Evolutionary conservation across 1,140 invertebrate genomes (phyloP).

Genomic region (Trigoniulus corallinus): DNA sequence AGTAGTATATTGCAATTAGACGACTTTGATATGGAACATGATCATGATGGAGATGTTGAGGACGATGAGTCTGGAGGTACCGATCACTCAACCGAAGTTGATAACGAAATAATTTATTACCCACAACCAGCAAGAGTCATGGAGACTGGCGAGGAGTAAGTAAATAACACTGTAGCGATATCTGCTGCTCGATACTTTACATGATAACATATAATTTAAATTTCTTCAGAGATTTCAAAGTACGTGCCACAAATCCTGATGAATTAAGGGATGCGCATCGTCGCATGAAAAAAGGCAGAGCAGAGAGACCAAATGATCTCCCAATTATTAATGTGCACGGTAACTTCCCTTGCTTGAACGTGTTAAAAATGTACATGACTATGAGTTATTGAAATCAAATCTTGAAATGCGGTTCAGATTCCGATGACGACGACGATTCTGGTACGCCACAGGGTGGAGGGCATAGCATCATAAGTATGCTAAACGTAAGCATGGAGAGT

Average conservation of each 20-base stretch:
- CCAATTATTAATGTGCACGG: constrained; percentile 10
- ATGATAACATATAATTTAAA: no score
- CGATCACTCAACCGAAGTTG: constrained; percentile 48
- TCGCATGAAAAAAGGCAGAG: constrained; percentile 39
- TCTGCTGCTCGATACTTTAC: neutral
- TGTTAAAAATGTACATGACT: neutral
- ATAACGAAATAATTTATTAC: constrained; percentile 36
- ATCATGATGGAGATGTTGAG: constrained; percentile 53
- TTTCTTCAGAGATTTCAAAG: constrained; percentile 59
- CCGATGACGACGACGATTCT: constrained; percentile 10
- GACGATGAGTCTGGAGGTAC: constrained; percentile 15
- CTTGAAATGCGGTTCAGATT: constrained; percentile 1
- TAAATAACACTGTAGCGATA: neutral
- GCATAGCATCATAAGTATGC: constrained; percentile 10
- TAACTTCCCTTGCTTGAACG: neutral
- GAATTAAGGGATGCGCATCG: constrained; percentile 60
- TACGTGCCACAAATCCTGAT: constrained; percentile 70
- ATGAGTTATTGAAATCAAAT: neutral
- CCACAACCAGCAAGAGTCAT: constrained; percentile 32
- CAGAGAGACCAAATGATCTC: constrained; percentile 11
- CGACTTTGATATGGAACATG: constrained; percentile 58
- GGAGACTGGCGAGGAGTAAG: neutral
- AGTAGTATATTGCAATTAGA: constrained; percentile 25
- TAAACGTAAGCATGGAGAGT: constrained; percentile 46
- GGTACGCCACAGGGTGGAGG: constrained; percentile 13